Evolutionary conservation across 2,888 invertebrate genomes (phyloP).

Genomic region (Crocallis elinguaria): DNA sequence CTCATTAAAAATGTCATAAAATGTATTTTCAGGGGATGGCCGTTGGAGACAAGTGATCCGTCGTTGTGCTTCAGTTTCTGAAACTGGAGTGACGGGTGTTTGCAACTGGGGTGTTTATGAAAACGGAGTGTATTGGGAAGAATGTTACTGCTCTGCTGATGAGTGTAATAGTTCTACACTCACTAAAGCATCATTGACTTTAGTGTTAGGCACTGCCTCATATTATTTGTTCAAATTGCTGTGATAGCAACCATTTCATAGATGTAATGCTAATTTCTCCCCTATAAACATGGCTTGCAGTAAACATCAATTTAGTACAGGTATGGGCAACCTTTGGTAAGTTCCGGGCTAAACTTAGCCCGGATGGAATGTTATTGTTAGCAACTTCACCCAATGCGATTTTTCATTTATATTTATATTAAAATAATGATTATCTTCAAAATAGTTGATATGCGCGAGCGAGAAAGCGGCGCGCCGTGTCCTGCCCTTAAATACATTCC

Average conservation of each 20-base stretch:
- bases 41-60: slow-evolving; percentile 96
- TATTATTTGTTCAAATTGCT: slow-evolving; percentile 5
- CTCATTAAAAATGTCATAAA: neutral
- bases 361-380: too few relatives aligned
- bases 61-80: slow-evolving; percentile 95
- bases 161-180: slow-evolving; percentile 88
- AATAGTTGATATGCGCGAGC: too few relatives aligned
- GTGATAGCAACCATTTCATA: slow-evolving; percentile 4
- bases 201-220: slow-evolving; percentile 39
- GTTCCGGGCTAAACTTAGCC: too few relatives aligned
- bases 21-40: slow-evolving; percentile 91
- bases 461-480: too few relatives aligned
- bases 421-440: too few relatives aligned
- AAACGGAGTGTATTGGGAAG: slow-evolving; percentile 98
- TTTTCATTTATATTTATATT: too few relatives aligned
- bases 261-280: neutral
- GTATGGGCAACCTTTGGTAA: too few relatives aligned
- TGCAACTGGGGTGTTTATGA: slow-evolving; percentile 98
- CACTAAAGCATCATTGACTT: slow-evolving; percentile 48
- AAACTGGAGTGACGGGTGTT: slow-evolving; percentile 96
- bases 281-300: too few relatives aligned
- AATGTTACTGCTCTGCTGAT: slow-evolving; percentile 97
- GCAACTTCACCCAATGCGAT: too few relatives aligned
- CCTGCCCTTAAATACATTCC: too few relatives aligned
- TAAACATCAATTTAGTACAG: too few relatives aligned